Evolutionary conservation across 2,888 invertebrate species (phyloP), one percentile per base, ranked within the genome.

Genomic region (Tigriopus californicus): DNA sequence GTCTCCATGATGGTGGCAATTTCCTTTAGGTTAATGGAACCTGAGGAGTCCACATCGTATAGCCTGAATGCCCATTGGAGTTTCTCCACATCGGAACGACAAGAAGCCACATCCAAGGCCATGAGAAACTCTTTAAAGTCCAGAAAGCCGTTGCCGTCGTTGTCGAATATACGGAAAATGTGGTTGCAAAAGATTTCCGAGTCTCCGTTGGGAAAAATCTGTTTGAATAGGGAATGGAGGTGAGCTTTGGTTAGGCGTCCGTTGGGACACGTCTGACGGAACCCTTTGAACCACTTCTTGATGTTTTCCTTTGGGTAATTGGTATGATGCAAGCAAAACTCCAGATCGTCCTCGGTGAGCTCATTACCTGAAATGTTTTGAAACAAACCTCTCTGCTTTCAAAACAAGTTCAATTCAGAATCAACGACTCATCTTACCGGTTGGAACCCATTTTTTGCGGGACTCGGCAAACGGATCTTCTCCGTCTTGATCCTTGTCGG

Each of bases 271-370:
- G 33, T 41, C 10, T 13, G 40, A n/a, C 41, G 54, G 40, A 54
- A 54, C n/a, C 41, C 41, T 15, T 25, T 54, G 18, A 54, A 33
- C 54, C 52, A 51, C 12, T 18, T 25, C 10, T 41, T 11, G 8
- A 49, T 58, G 25, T 49, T 25, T 40, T 58, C 40, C 20, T 46
- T 22, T 13, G 46, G 15, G 40, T 44, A 58, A 12, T 40, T 58
- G n/a, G 58, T 58, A 18, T 58, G 48, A 18, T 49, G n/a, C 15
- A 33, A 20, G n/a, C 48, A 58, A 49, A 58, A 58, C 18, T 58
- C 49, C 13, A 49, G 22, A 24, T 58, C 58, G 3, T 15, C 40
- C n/a, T 53, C 18, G 10, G 44, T 15, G 5, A 44, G 18, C 18
- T 18, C 44, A 44, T 18, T 11, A 5, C 18, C 44, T 44, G 5